Evolutionary conservation across 1,140 invertebrate genomes (phyloP).

Genomic region (Drosophila nebulosa): DNA sequence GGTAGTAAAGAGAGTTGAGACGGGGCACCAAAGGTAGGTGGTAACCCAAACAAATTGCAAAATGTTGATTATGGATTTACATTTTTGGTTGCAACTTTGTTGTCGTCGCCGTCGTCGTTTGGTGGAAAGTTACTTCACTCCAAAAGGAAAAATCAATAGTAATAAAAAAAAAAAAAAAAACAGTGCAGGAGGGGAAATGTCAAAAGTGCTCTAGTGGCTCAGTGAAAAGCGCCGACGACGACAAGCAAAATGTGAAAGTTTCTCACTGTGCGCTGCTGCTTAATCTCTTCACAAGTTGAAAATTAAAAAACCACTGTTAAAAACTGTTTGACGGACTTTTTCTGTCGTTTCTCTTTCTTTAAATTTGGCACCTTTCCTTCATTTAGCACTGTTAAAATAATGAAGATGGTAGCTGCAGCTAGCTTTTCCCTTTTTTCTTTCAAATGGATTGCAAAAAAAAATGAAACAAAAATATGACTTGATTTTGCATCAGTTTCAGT

Average conservation of each 20-base stretch:
- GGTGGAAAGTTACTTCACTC: slow-evolving; percentile 47
- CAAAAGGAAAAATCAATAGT: slow-evolving; percentile 62
- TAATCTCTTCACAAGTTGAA: slow-evolving; percentile 38
- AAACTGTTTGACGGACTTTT: slow-evolving; percentile 40
- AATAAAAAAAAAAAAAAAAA: slow-evolving; percentile 22
- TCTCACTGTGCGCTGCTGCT: neutral
- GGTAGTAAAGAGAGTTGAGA: slow-evolving; percentile 23
- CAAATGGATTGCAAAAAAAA: neutral
- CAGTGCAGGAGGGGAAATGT: slow-evolving; percentile 47
- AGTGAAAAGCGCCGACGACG: slow-evolving; percentile 43
- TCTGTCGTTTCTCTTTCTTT: neutral
- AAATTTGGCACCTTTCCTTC: slow-evolving; percentile 29
- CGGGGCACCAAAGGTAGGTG: neutral
- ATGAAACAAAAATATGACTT: neutral
- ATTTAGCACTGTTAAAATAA: slow-evolving; percentile 32
- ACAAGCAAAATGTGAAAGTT: slow-evolving; percentile 45
- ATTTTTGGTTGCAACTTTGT: slow-evolving; percentile 54
- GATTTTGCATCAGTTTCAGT: too few relatives aligned
- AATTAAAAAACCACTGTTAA: slow-evolving; percentile 30
- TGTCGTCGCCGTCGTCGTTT: neutral
- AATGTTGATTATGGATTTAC: slow-evolving; percentile 71
- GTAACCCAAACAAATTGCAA: slow-evolving; percentile 23
- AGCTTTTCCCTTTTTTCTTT: neutral
- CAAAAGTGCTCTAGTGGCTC: slow-evolving; percentile 42
- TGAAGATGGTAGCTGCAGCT: slow-evolving; percentile 6